Base-by-base conservation (phyloP, 1,140 invertebrate species). In the Dinoponera quadriceps region DNA sequence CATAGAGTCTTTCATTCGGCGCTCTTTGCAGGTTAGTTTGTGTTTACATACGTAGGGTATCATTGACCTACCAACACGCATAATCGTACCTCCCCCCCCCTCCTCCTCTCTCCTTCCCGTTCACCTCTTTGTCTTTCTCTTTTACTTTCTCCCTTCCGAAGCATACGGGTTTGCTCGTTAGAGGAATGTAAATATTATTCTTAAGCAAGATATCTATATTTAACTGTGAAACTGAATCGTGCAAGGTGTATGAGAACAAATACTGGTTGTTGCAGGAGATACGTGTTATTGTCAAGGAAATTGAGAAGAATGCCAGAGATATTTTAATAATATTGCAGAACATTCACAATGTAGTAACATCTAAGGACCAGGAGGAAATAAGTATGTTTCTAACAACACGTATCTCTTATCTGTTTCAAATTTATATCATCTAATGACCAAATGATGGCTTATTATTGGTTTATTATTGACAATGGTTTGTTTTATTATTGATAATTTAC, bases 311-410 rank as follows among this genome's bases (percentile, higher is more conserved):
- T 75, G 93, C 95, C 0, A 94, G 97, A 88, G 96, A 97, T 89
- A 96, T 97, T 55, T 91, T 95, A 38, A 96, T 96, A 77, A 93
- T 95, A 73, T 90, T 98, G n/a, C 97, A 97, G 92, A 94, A 95
- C 54, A 97, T 98, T 83, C 97, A 98, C 89, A 96, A 96, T 82
- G 94, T 72, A 91, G 92, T 85, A 92, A 94, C 11, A 9, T 44
- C 38, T 69, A 57, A n/a, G 33, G 38, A 7, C 29, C 51, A 7
- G 92, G 95, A 96, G 91, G 95, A 96, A 95, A 91, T 85, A 66
- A 92, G 92, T 93, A 91, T 83, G 89, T 88, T 2, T 59, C 0
- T 82, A 57, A 0, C 13, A 0, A 18, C 22, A 29, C 4, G 27
- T 55, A 11, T 18, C 4, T 29, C 44, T 18, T 57, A 9, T 44